Evolutionary conservation across 2,888 invertebrate species (phyloP), one percentile per base, ranked within the genome.

Genomic region (Trimorus sp.): DNA sequence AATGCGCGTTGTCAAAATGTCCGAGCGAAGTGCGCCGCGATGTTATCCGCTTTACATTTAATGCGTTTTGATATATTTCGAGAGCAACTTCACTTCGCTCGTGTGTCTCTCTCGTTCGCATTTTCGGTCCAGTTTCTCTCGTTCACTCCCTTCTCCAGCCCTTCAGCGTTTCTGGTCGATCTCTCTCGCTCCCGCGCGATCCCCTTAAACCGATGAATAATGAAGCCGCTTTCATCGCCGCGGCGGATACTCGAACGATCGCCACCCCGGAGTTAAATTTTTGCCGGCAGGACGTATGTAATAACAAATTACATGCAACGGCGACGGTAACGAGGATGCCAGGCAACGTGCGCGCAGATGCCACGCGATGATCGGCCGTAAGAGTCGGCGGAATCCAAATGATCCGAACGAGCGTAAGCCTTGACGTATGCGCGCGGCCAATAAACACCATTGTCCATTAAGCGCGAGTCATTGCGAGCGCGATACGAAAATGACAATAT

Each of bases 261-360:
- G 73, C 83, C 82, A 79, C 79, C 81, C 83, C 69, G 76, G 80
- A 84, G 83, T 79, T 83, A 77, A 78, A 71, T 83, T 84, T 82
- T 84, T 83, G 68, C 71, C 63, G 79, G 62, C 84, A 84, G 83
- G 82, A 85, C 83, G 84, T 79, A 65, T 83, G 85, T 85, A 86
- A 87, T 88, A 86, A 87, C 85, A 86, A 88, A 88, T 87, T 86
- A 87, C 87, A 85, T 85, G 86, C 86, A 85, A 87, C 83, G 82
- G 83, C 78, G 82, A 80, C 77, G 86, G 66, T 76, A 83, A 83
- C 79, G 71, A 82, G 75, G 75, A 79, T 74, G 63, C 74, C 75
- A 53, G 56, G 66, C 53, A 77, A 83, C 74, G 74, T 65, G 69
- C 59, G 62, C 37, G 51, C 62, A 71, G 75, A 75, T 75, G 59